Evolutionary conservation across 2,797 vertebrate genomes (phyloP), one percentile per base, ranked within the genome.

Genomic region (Molossus alvarezi): DNA sequence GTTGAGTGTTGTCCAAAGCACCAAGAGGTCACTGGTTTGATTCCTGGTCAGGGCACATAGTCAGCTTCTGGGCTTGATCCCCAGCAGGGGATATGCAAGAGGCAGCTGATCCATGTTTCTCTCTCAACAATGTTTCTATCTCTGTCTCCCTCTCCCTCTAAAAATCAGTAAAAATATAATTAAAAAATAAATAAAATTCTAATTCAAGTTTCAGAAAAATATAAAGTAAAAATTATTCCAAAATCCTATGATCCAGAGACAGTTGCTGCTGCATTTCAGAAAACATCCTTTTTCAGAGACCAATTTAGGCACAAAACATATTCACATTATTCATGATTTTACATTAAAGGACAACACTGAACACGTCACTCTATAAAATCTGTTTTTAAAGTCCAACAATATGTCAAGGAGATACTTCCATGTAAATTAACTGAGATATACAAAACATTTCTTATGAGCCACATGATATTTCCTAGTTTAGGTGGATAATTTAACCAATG

Each of bases 181-280:
- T 45, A 45, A 45, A 45, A 45, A 45, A 33, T 33, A 33, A 45
- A 45, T 14, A 76, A 90, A 91, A 83, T 71, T 80, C 37, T 73
- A 94, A 84, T 76, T 95, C 57, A 95, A 79, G 37, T 15, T 79
- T 92, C 45, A 85, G 55, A 23, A 96, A 96, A 96, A 94, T 41
- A 92, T 14, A 79, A 90, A 73, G n/a, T 84, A 95, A 86, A 95
- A 83, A 64, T 9, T 76, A 88, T 67, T 86, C 64, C 41, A 86
- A 95, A 91, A 58, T 91, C 12, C 51, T 72, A 23, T 72, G 48
- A 76, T 29, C 3, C 53, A 65, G 45, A 75, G 25, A 76, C 4
- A 87, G 14, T 11, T 20, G 14, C 10, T 92, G 45, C 51, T 85
- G 6, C 20, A 71, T 41, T 90, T 94, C 25, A 62, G 53, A 92